Conservation (phyloP, 1,140 invertebrate species). For the Bombus affinis region DNA sequence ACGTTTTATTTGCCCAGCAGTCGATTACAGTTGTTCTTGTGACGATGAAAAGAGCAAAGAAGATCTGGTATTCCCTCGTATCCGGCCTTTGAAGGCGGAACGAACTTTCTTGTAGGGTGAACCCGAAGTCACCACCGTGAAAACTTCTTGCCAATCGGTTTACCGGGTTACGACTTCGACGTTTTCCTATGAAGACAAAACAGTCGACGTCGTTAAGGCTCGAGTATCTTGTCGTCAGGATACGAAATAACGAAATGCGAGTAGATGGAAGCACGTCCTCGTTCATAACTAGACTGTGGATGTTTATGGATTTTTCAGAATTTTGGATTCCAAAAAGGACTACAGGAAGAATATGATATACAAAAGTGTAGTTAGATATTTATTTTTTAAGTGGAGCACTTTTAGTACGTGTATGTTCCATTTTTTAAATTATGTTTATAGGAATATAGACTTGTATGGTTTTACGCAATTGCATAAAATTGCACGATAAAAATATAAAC, state of each 20-base stretch:
- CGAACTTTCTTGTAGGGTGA: background rate
- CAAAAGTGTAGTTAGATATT: no score
- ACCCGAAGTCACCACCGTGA: background rate
- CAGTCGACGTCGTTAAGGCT: background rate
- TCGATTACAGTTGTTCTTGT: slow-evolving; percentile 46
- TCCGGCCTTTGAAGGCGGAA: background rate
- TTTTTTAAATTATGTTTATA: no score
- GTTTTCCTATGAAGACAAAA: slow-evolving; percentile 7
- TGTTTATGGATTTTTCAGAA: no score
- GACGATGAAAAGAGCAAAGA: slow-evolving; percentile 11
- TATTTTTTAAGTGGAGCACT: no score
- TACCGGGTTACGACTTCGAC: slow-evolving; percentile 34
- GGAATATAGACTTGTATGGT: no score
- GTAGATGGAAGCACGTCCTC: background rate
- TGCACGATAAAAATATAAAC: background rate
- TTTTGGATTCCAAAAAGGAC: no score
- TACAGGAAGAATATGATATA: no score
- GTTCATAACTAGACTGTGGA: no score
- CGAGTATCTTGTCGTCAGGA: slow-evolving; percentile 3
- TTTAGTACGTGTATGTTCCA: no score
- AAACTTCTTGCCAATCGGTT: slow-evolving; percentile 25
- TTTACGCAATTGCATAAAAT: no score
- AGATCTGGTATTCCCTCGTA: background rate
- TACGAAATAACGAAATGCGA: background rate
- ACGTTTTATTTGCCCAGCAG: slow-evolving; percentile 53